These are phyloP conservation scores for Cynopterus brachyotis DNA, from an alignment of 2,113 vertebrate species.

Conservation along the genomic window DNA sequence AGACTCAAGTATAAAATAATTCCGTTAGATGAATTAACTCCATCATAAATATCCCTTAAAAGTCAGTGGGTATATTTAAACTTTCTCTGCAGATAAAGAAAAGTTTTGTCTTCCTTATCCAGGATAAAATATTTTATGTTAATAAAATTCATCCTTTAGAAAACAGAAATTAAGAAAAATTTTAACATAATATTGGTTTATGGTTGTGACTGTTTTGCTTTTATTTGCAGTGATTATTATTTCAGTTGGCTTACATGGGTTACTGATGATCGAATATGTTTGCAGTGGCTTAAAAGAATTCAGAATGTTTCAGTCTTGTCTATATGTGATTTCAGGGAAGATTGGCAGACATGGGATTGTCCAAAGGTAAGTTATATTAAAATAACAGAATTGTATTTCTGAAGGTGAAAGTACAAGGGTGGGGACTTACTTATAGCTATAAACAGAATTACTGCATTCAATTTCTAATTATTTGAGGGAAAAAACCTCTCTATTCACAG, in stretches of 20 bases:
- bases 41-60: background rate
- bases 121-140: background rate
- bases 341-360: slow-evolving; percentile 88
- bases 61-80: background rate
- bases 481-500: background rate
- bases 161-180: slow-evolving; percentile 11
- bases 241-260: slow-evolving; percentile 95
- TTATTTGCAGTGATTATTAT: slow-evolving; percentile 92
- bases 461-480: background rate
- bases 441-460: background rate
- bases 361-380: slow-evolving; percentile 85
- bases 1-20: slow-evolving; percentile 1
- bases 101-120: background rate
- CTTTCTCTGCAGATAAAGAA: background rate
- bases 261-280: slow-evolving; percentile 90
- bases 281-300: slow-evolving; percentile 94
- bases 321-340: slow-evolving; percentile 90
- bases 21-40: background rate
- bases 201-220: slow-evolving; percentile 49
- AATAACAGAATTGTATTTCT: slow-evolving; percentile 10
- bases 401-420: background rate
- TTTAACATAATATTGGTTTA: background rate
- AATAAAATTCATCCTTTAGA: background rate
- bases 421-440: background rate
- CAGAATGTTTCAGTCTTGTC: slow-evolving; percentile 93